Evolutionary conservation across 2,113 vertebrate species (phyloP), one percentile per base, ranked within the genome.

Genomic region (Ploceus nigricollis): DNA sequence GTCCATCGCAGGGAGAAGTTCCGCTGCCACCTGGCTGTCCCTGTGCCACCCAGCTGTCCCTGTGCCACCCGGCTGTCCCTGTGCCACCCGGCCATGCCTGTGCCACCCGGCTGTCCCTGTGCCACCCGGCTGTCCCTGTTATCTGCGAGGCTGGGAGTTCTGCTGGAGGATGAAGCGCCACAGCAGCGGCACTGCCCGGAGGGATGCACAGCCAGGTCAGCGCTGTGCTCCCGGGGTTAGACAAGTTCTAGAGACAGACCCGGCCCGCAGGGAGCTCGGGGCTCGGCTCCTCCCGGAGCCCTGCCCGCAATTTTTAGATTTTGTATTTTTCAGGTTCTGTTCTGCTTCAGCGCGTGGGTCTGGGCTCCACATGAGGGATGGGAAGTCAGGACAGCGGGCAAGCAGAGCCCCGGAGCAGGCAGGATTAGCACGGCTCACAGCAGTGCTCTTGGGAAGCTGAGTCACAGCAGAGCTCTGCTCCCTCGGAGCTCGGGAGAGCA

Each of bases 191-290:
- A 42, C 66, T 81, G 94, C 86, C 54, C 89, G 95, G 51, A 86
- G 80, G 94, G 96, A 94, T 96, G 83, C 94, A 93, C 58, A 70
- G 89, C 87, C 80, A 86, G 92, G 92, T 93, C 86, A 95, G 91
- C 93, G 87, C 87, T 93, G 53, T 28, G 88, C 94, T 80, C 37
- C 68, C 76, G 53, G 15, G 78, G 89, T 89, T 64, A 66, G 95
- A 92, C 96, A 71, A 93, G 94, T 91, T 89, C 77, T 54, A 54
- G 24, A 95, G 94, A 94, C n/a, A 58, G 86, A 96, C 89, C 42
- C 54, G 87, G 73, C 95, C 94, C 84, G 11, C 79, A 45, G 95
- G 95, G 95, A 95, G 57, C 64, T 73, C 42, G 60, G 64, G 57
- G 60, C 28, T 71, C 35, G 9, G 68, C 68, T 40, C 48, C 48